These are phyloP conservation scores for Erpornis zantholeuca DNA, from an alignment of 2,113 vertebrate species.

Conservation along the genomic window DNA sequence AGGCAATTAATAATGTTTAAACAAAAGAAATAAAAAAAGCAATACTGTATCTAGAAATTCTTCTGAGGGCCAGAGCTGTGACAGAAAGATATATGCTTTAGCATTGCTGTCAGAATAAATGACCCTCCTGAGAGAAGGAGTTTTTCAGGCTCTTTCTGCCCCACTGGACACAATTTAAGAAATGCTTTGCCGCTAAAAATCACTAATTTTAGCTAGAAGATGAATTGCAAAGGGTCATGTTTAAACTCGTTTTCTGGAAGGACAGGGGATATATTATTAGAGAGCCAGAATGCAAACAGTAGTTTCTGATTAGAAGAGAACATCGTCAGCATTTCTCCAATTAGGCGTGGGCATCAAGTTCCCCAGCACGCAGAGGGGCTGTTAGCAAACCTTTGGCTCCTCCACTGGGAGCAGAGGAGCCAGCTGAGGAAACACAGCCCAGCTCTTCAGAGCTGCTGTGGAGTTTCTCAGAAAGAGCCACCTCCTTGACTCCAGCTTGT, in stretches of 20 bases:
- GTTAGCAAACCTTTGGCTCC: background rate
- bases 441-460: background rate
- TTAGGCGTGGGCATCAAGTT: background rate
- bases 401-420: background rate
- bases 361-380: background rate
- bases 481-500: background rate
- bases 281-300: background rate
- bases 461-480: background rate
- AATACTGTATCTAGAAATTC: conserved; percentile 50
- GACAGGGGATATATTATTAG: conserved; percentile 16
- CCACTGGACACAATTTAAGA: conserved; percentile 50
- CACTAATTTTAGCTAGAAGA: conserved; percentile 37
- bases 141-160: conserved; percentile 56
- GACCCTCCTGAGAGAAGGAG: conserved; percentile 44
- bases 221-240: conserved; percentile 28
- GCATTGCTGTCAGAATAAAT: conserved; percentile 52
- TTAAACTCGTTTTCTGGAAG: background rate
- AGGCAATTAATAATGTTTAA: conserved; percentile 68
- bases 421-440: background rate
- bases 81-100: conserved; percentile 49
- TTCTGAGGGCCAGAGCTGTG: conserved; percentile 36
- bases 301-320: conserved; percentile 41
- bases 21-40: conserved; percentile 33
- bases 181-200: conserved; percentile 1
- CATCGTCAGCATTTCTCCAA: background rate